Base-by-base conservation (phyloP, 2,888 invertebrate species). In the Achlya flavicornis region DNA sequence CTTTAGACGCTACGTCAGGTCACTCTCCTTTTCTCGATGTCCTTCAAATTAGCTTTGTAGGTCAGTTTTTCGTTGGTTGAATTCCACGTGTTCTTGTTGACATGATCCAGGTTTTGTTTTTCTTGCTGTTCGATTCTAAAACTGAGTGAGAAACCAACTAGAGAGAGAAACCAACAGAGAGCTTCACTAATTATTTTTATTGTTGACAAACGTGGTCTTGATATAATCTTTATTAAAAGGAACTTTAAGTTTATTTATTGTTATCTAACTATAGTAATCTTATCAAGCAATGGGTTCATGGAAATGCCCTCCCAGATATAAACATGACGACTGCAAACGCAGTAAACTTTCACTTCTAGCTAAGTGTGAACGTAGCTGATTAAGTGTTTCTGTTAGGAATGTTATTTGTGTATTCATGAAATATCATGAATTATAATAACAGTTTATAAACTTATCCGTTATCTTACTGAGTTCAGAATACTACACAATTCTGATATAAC, bases 11-110 rank as follows among this genome's bases (percentile, higher is more conserved):
- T 86, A 88, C 92, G 93, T 93, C 93, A 93, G 93, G 93, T 92
- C 92, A 93, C 93, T 93, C 93, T 93, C 93, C 93, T 93, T 93
- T 93, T 93, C 93, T 90, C 91, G 91, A 89, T 93, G 93, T 93
- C 93, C 93, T 93, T 93, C 93, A 93, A 93, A 93, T 93, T 93
- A 93, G 93, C 93, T 93, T 91, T 93, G 92, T 93, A 93, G 93
- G 93, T 93, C 93, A 93, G 93, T 92, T 91, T 91, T 90, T 91
- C 86, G 86, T 85, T 85, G 82, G 86, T 85, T 81, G 78, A 85
- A 83, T 80, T 86, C 89, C 93, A 92, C 92, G 92, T 93, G 92
- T 86, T 84, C 80, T 88, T 92, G 91, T 92, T 92, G 90, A 88
- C 89, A 83, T 77, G 77, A 79, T 75, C 75, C 80, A 74, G 67